Evolutionary conservation across 2,888 invertebrate species (phyloP), one percentile per base, ranked within the genome.

Genomic region (Metellina segmentata): DNA sequence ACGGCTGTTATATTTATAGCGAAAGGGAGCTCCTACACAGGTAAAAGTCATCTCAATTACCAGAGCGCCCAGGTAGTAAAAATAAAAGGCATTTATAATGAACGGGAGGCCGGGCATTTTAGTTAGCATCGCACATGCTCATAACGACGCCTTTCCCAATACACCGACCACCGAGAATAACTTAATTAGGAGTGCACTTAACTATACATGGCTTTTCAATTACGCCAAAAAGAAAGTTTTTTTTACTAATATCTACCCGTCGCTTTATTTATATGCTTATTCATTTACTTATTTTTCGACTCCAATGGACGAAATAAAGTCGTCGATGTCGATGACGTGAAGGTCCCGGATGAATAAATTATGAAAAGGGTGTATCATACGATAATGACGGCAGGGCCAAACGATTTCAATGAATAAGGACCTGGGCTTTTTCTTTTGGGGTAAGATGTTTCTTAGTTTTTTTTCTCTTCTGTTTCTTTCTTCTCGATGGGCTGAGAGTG

Each of bases 171-270:
- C 88, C 19, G 48, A 89, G 34, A 51, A 81, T 89, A 89, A 89
- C 88, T 89, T 89, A 89, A 89, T 89, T 89, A 89, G 74, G 13
- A 20, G 34, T n/a, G 69, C 81, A 89, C 81, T 89, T 89, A 81
- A 81, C 88, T 53, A 82, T 89, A 89, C 88, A 89, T 74, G 81
- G 61, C 88, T 89, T 78, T 89, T 89, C 81, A 89, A 89, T 89
- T 89, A 89, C 49, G 88, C 61, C 51, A 53, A 89, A 89, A 78
- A 86, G 78, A 85, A 71, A 1, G 16, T 7, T 74, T 81, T 71
- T 53, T 79, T 53, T 53, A 2, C 0, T n/a, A 7, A 7, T n/a
- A 16, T 6, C 48, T 16, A 20, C 13, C 20, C 49, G 19, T 61
- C n/a, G 8, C 19, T 85, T 85, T 85, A 77, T 85, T 85, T 69